Conservation (phyloP, 2,797 vertebrate genomes). For the Darevskia mixta region DNA sequence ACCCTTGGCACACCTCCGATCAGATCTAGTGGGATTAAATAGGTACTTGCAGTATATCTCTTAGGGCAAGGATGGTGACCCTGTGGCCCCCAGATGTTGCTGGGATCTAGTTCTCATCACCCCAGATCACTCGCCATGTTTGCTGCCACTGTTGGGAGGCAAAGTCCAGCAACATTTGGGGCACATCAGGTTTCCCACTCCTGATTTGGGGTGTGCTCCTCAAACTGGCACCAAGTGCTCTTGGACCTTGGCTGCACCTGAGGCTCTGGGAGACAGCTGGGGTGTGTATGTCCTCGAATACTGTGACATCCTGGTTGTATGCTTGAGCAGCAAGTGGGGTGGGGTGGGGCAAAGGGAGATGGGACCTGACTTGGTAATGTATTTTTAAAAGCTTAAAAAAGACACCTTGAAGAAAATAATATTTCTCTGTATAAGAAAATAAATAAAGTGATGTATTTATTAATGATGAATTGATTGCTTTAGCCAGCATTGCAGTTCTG, state of each 20-base stretch:
- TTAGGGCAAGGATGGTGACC: slow-evolving; percentile 39
- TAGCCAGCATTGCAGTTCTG: slow-evolving; percentile 25
- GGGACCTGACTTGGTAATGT: slow-evolving; percentile 74
- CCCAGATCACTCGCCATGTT: no score
- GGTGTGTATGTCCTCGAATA: not conserved
- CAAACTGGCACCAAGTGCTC: not conserved
- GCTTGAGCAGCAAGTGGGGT: slow-evolving; percentile 62
- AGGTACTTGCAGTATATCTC: slow-evolving; percentile 48
- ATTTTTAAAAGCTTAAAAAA: slow-evolving; percentile 74
- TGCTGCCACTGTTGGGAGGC: no score
- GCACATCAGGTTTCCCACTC: no score
- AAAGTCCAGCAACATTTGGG: no score
- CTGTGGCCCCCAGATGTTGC: no score
- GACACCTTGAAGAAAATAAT: slow-evolving; percentile 80
- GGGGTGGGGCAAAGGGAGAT: slow-evolving; percentile 44
- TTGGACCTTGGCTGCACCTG: not conserved
- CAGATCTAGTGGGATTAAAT: slow-evolving; percentile 52
- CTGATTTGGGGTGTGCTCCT: not conserved
- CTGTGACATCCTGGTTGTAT: slow-evolving; percentile 38
- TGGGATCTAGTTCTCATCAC: no score
- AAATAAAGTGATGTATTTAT: slow-evolving; percentile 81
- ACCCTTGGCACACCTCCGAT: not conserved
- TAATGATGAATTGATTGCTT: slow-evolving; percentile 71
- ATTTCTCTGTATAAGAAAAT: slow-evolving; percentile 81
- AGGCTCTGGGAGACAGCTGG: no score